Conservation (phyloP, 2,113 vertebrate genomes). For the Zosterops pallidus region DNA sequence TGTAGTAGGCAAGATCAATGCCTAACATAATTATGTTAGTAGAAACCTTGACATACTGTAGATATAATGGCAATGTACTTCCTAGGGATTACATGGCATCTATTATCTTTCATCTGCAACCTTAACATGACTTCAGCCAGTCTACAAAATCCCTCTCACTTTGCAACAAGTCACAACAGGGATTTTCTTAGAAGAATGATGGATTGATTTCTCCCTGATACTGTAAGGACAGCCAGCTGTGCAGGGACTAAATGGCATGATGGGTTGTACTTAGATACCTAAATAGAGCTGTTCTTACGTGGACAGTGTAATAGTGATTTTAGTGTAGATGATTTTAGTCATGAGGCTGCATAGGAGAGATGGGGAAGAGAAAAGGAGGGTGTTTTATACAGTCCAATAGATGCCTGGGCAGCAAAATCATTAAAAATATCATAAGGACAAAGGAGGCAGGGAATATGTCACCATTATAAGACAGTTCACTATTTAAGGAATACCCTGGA, state of each 20-base stretch:
- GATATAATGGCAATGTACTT: neutral
- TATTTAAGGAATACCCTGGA: neutral
- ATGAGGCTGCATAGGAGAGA: neutral
- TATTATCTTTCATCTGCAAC: neutral
- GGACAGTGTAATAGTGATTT: neutral
- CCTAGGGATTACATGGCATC: neutral
- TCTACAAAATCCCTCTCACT: neutral
- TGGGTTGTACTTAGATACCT: neutral
- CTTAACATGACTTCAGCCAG: neutral
- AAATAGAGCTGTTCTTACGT: neutral
- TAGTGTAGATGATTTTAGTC: neutral
- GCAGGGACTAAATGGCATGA: fast-evolving
- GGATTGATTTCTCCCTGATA: neutral
- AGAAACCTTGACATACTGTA: neutral
- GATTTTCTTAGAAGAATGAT: neutral
- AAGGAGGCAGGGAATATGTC: neutral
- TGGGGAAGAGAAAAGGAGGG: neutral
- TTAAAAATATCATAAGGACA: neutral
- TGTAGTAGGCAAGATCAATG: neutral
- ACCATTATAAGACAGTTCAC: neutral
- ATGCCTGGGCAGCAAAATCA: neutral
- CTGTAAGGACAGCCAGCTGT: neutral
- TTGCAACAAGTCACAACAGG: neutral
- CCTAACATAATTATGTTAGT: neutral
- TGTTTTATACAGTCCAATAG: neutral